These are phyloP conservation scores for Ditula angustiorana DNA, from an alignment of 2,888 invertebrate species.

Conservation along the genomic window DNA sequence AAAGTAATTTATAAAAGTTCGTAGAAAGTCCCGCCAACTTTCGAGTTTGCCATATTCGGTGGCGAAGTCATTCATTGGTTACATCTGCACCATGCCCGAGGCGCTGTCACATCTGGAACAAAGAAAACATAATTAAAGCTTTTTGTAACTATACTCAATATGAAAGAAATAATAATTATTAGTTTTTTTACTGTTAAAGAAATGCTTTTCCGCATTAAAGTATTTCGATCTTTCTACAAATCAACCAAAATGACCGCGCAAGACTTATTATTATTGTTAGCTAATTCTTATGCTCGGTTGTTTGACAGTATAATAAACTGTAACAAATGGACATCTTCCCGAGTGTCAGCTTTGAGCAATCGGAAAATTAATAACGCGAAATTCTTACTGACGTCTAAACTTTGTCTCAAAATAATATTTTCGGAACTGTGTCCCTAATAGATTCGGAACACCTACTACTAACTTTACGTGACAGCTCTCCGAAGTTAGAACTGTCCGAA, in stretches of 20 bases:
- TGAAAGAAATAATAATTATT: neutral
- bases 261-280: no score
- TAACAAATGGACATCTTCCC: neutral
- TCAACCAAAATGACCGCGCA: no score
- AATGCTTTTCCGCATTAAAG: no score
- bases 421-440: constrained; percentile 50
- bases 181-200: no score
- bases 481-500: constrained; percentile 51
- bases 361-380: neutral
- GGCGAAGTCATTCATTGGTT: constrained; percentile 53
- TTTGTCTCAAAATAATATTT: constrained; percentile 42
- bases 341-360: constrained; percentile 1
- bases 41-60: constrained; percentile 61
- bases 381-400: constrained; percentile 11
- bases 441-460: constrained; percentile 52
- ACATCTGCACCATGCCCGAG: constrained; percentile 59
- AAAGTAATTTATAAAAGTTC: constrained; percentile 55
- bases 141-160: neutral
- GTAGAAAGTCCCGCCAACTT: constrained; percentile 54
- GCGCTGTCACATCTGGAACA: constrained; percentile 76
- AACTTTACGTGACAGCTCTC: constrained; percentile 61
- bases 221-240: no score
- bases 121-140: constrained; percentile 45
- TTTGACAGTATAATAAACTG: neutral
- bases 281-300: neutral